These are phyloP conservation scores for Lordiphosa fenestrarum DNA, from an alignment of 2,888 invertebrate genomes.

Conservation along the genomic window DNA sequence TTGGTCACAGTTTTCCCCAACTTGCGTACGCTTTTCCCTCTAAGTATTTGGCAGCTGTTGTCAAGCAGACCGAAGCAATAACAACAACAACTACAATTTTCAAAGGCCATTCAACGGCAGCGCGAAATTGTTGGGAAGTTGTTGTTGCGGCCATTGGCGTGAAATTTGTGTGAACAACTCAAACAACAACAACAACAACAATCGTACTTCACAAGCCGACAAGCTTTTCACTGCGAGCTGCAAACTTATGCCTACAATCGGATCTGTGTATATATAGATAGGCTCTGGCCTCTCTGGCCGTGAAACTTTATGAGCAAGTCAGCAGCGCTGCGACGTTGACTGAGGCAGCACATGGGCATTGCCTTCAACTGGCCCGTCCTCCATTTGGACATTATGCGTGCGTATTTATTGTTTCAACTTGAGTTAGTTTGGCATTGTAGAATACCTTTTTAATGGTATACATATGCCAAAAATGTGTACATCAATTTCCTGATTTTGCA, in stretches of 20 bases:
- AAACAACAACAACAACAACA: slow-evolving; percentile 34
- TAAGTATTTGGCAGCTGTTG: slow-evolving; percentile 43
- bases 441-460: slow-evolving; percentile 2
- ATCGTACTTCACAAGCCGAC: slow-evolving; percentile 50
- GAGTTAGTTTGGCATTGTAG: slow-evolving; percentile 35
- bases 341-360: slow-evolving; percentile 42
- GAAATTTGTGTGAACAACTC: slow-evolving; percentile 71
- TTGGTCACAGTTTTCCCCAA: slow-evolving; percentile 31
- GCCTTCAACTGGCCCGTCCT: slow-evolving; percentile 55
- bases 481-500: too few species aligned
- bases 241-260: slow-evolving; percentile 64
- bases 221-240: slow-evolving; percentile 60
- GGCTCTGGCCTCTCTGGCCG: slow-evolving; percentile 49
- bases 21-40: slow-evolving; percentile 23
- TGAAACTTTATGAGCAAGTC: slow-evolving; percentile 46
- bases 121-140: slow-evolving; percentile 43
- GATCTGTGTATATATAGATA: slow-evolving; percentile 2
- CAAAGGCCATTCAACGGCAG: slow-evolving; percentile 54
- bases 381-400: slow-evolving; percentile 53
- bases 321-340: slow-evolving; percentile 13
- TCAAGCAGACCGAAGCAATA: slow-evolving; percentile 41
- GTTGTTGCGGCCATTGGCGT: slow-evolving; percentile 59
- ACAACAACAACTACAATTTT: slow-evolving; percentile 27
- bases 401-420: slow-evolving; percentile 65
- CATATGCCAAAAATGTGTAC: not conserved